phyloP scores from a whole-genome alignment of 2,888 invertebrate genomes.

The Heliconius charithonia region DNA sequence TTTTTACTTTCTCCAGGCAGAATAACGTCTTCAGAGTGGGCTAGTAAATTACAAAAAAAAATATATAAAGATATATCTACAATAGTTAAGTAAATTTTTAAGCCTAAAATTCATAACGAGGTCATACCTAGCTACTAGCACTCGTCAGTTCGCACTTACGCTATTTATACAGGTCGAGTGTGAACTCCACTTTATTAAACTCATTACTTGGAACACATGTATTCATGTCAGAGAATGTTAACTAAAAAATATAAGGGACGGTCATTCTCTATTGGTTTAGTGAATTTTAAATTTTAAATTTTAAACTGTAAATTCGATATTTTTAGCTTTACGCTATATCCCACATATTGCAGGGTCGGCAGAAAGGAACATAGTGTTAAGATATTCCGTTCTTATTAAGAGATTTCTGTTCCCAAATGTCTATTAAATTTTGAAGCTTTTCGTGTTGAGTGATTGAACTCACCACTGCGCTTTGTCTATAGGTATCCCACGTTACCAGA shows the following conservation, averaged over 20 bases:
- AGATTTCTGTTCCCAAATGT: too few relatives aligned
- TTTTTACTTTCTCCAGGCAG: too few relatives aligned
- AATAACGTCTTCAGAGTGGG: too few relatives aligned
- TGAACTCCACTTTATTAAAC: constrained; percentile 3
- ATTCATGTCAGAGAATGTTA: constrained; percentile 1
- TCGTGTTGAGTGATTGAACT: too few relatives aligned
- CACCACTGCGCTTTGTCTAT: too few relatives aligned
- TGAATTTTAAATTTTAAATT: not conserved
- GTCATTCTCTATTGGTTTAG: not conserved
- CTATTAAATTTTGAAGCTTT: too few relatives aligned
- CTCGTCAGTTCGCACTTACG: not conserved
- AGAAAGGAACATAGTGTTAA: not conserved
- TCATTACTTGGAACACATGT: not conserved
- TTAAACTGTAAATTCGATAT: not conserved
- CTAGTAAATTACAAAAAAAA: not conserved
- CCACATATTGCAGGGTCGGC: not conserved
- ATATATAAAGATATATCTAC: not conserved
- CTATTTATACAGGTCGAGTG: constrained; percentile 20
- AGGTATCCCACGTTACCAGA: too few relatives aligned
- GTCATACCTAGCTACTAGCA: not conserved
- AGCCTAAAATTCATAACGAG: constrained; percentile 1
- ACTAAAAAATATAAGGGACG: not conserved
- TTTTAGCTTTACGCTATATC: not conserved
- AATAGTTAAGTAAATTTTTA: not conserved
- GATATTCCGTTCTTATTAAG: not conserved